These are phyloP conservation scores for Drosophila simulans DNA, from an alignment of 1,140 invertebrate genomes.

Conservation along the genomic window DNA sequence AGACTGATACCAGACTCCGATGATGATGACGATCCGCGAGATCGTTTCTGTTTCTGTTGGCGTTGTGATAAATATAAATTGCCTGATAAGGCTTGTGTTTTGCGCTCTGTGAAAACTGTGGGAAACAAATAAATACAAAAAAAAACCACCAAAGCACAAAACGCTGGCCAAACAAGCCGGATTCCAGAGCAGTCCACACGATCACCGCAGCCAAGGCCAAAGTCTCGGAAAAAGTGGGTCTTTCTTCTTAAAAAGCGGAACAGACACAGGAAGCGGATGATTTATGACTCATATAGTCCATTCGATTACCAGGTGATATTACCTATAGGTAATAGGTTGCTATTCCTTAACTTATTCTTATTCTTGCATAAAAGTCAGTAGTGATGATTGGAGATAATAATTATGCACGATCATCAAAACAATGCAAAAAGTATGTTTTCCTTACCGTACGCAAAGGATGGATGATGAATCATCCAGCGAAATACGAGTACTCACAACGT, in stretches of 20 bases:
- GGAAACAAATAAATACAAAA: neutral
- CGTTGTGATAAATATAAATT: constrained; percentile 63
- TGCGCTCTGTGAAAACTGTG: constrained; percentile 24
- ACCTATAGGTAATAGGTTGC: neutral
- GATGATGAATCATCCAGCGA: neutral
- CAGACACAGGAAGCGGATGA: neutral
- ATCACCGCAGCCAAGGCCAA: constrained; percentile 35
- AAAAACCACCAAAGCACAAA: constrained; percentile 37
- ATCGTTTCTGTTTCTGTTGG: constrained; percentile 25
- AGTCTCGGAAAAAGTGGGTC: constrained; percentile 8
- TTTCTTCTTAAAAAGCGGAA: constrained; percentile 13
- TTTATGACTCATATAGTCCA: neutral
- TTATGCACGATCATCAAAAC: constrained; percentile 4
- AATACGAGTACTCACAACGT: neutral
- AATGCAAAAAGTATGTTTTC: no score
- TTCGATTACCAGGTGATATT: neutral
- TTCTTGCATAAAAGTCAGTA: neutral
- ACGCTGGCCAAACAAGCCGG: constrained; percentile 34
- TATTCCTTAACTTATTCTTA: no score
- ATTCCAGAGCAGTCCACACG: constrained; percentile 5
- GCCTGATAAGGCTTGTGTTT: constrained; percentile 46
- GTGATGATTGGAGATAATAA: neutral
- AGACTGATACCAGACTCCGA: constrained; percentile 28
- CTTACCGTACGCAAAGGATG: neutral
- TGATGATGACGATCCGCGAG: constrained; percentile 7